Conservation (phyloP, 2,113 vertebrate species). For the Austrofundulus limnaeus region DNA sequence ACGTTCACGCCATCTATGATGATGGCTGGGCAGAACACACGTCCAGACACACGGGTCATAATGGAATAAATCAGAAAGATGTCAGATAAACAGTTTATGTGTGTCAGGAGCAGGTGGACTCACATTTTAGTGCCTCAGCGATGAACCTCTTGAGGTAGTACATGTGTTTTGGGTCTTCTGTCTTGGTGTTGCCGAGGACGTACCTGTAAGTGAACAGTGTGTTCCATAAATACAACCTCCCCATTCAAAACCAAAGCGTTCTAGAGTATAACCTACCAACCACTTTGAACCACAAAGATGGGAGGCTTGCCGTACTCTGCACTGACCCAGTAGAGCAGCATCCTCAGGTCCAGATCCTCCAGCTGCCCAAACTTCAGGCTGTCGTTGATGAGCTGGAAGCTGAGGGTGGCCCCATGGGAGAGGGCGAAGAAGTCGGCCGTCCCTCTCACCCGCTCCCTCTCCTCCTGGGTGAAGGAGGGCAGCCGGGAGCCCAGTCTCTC, state of each 20-base stretch:
- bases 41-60: background rate
- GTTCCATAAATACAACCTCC: background rate
- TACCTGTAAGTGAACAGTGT: slow-evolving; percentile 68
- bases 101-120: background rate
- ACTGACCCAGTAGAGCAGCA: slow-evolving; percentile 92
- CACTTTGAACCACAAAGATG: slow-evolving; percentile 96
- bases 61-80: background rate
- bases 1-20: slow-evolving; percentile 85
- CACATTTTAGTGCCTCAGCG: slow-evolving; percentile 93
- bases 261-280: slow-evolving; percentile 80
- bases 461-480: slow-evolving; percentile 84
- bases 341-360: slow-evolving; percentile 91
- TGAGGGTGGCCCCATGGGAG: slow-evolving; percentile 91
- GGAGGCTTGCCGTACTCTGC: slow-evolving; percentile 88
- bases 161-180: slow-evolving; percentile 92
- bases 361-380: slow-evolving; percentile 89
- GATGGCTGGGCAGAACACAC: slow-evolving; percentile 79
- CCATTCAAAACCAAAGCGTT: no score
- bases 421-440: slow-evolving; percentile 97
- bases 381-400: slow-evolving; percentile 91
- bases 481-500: slow-evolving; percentile 83
- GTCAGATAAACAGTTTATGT: background rate
- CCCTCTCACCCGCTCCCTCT: slow-evolving; percentile 83
- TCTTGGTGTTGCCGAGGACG: slow-evolving; percentile 86
- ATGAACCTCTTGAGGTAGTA: slow-evolving; percentile 95